phyloP scores from a whole-genome alignment of 2,113 vertebrate species.

The Choloepus hoffmanni region DNA sequence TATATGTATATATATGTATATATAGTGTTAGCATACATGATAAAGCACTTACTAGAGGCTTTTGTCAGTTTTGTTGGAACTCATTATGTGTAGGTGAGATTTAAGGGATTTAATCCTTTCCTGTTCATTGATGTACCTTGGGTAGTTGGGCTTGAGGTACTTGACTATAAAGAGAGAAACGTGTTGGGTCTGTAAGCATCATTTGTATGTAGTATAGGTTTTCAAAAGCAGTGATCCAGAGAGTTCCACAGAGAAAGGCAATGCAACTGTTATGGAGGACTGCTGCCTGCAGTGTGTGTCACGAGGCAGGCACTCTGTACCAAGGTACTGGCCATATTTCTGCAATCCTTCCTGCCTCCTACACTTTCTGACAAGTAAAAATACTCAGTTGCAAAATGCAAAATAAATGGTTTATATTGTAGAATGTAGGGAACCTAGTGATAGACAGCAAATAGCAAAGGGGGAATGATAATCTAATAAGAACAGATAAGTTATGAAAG shows the following conservation, averaged over 20 bases:
- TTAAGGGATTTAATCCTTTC: background rate
- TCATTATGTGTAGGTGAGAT: background rate
- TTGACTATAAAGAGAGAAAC: background rate
- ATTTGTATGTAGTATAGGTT: background rate
- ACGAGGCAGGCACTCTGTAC: background rate
- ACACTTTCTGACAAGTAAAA: conserved; percentile 1
- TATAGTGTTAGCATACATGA: background rate
- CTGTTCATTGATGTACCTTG: background rate
- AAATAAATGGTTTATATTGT: no score
- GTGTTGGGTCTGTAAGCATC: background rate
- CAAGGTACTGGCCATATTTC: background rate
- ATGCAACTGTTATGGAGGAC: background rate
- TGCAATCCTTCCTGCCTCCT: background rate
- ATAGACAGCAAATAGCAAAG: no score
- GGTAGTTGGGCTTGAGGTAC: background rate
- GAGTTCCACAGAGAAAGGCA: background rate
- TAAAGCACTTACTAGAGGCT: background rate
- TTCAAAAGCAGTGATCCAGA: background rate
- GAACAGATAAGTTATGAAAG: no score
- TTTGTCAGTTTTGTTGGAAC: background rate
- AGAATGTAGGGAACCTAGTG: no score
- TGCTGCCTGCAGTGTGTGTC: background rate
- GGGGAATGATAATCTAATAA: no score
- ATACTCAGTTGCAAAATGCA: background rate
- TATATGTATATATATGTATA: background rate